Percentiles rank a stretch among this genome's conserved stretches.
Conservation (phyloP, 2,888 invertebrate species). For the Heliconius aoede region DNA sequence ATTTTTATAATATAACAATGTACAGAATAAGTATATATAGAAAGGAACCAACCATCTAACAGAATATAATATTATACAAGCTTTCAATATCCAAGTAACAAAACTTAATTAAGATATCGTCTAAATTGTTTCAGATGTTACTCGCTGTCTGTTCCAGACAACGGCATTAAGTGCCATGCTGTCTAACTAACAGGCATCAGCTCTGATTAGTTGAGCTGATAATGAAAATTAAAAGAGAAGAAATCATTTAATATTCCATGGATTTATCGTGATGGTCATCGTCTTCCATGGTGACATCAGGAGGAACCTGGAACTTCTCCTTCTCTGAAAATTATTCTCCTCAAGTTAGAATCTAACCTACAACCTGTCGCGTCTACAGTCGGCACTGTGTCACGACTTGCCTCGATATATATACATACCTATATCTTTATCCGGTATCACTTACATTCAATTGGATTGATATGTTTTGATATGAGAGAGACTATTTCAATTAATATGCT, state of each 20-base stretch:
- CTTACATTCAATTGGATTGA: slow-evolving; percentile 38
- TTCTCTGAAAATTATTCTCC: too few species aligned
- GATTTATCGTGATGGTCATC: too few species aligned
- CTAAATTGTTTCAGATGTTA: slow-evolving; percentile 22
- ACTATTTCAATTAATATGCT: slow-evolving; percentile 47
- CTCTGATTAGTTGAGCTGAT: neutral
- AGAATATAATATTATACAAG: neutral
- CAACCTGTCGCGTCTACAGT: too few species aligned
- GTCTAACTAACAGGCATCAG: slow-evolving; percentile 11
- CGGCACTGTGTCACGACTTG: too few species aligned
- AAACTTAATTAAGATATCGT: slow-evolving; percentile 25
- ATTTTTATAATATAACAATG: too few species aligned
- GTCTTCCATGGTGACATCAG: too few species aligned
- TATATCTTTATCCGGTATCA: slow-evolving; percentile 6
- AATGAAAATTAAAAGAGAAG: neutral
- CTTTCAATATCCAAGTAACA: slow-evolving; percentile 8
- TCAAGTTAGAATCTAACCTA: too few species aligned
- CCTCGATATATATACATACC: neutral
- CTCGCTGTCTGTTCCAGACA: slow-evolving; percentile 13
- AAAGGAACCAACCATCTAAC: neutral
- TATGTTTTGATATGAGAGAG: slow-evolving; percentile 41
- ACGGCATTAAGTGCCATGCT: slow-evolving; percentile 7
- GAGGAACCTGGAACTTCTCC: too few species aligned
- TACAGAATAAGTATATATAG: neutral
- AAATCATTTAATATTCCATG: neutral